These are phyloP conservation scores for Acanthornis magna DNA, from an alignment of 2,797 vertebrate species.

Conservation along the genomic window DNA sequence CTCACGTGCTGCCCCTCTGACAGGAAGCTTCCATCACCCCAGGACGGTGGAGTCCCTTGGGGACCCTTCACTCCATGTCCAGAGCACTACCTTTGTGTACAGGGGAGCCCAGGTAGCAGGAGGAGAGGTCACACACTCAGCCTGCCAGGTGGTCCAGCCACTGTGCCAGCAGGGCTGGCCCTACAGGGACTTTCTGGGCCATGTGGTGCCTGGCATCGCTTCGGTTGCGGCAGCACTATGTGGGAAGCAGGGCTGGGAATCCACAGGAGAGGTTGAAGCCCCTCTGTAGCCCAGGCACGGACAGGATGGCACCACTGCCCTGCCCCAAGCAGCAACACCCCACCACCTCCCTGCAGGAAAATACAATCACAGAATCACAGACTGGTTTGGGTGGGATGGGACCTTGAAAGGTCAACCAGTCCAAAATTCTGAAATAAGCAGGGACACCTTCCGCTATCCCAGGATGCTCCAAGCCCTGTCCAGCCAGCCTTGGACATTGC, in stretches of 20 bases:
- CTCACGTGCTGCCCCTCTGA: background rate
- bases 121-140: background rate
- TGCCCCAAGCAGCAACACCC: fast-evolving
- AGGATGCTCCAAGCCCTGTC: fast-evolving
- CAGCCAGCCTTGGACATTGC: background rate
- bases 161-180: fast-evolving
- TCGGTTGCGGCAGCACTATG: fast-evolving
- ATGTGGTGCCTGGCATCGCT: fast-evolving
- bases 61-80: background rate
- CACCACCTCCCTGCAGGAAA: background rate
- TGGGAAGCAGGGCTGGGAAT: background rate
- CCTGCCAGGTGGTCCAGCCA: fast-evolving
- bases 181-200: background rate
- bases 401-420: background rate
- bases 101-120: background rate
- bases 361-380: background rate
- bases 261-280: fast-evolving
- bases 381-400: background rate
- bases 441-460: background rate
- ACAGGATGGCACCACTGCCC: fast-evolving
- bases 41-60: fast-evolving
- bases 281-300: background rate
- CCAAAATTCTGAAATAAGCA: background rate
- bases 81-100: fast-evolving
- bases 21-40: fast-evolving